Conservation (phyloP, 2,113 vertebrate genomes). For the Vimba vimba region DNA sequence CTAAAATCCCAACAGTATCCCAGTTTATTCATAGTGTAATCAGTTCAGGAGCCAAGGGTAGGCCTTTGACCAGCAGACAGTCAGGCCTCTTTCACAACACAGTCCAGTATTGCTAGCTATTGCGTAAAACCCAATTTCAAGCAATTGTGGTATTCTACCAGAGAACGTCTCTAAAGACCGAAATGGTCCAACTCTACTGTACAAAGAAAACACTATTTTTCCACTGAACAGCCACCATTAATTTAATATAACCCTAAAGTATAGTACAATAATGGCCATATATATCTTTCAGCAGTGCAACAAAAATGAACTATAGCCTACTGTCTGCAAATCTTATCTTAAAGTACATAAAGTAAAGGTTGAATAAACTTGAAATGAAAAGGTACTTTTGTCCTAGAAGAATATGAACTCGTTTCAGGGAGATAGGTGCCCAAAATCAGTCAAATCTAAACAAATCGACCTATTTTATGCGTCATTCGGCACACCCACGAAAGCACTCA, state of each 20-base stretch:
- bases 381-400: constrained; percentile 5
- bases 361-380: background rate
- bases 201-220: constrained; percentile 62
- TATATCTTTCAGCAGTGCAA: constrained; percentile 60
- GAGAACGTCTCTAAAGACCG: constrained; percentile 68
- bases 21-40: constrained; percentile 68
- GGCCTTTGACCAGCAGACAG: constrained; percentile 57
- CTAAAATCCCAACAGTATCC: constrained; percentile 71
- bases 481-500: constrained; percentile 20
- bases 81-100: constrained; percentile 59
- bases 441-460: constrained; percentile 8
- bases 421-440: constrained; percentile 13
- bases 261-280: constrained; percentile 60
- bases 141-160: constrained; percentile 75
- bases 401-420: background rate
- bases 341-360: background rate
- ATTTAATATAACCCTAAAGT: constrained; percentile 62
- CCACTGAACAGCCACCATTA: constrained; percentile 52
- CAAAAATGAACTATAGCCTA: background rate
- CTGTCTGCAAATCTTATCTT: background rate
- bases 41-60: constrained; percentile 63
- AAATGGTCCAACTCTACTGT: constrained; percentile 61
- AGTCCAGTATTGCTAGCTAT: constrained; percentile 66
- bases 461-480: constrained; percentile 22
- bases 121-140: constrained; percentile 70